Evolutionary conservation across 2,888 invertebrate species (phyloP), one percentile per base, ranked within the genome.

Genomic region (Drosophila picticornis): DNA sequence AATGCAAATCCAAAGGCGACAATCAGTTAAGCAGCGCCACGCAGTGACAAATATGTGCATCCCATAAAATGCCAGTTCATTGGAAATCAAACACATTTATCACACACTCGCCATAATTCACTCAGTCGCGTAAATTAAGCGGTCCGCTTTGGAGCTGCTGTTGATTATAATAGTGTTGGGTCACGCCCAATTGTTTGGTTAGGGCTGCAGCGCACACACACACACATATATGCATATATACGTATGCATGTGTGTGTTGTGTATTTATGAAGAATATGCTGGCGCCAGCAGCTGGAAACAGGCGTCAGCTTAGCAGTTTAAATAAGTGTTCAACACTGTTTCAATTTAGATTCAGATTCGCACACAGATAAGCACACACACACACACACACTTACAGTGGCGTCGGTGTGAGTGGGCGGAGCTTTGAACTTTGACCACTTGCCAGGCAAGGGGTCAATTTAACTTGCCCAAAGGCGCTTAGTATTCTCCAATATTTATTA

Each of bases 71-170:
- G 74, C 19, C 53, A 74, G 74, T 80, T 85, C 85, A 83, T 83
- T 86, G 85, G 88, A 85, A 85, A 85, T 88, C 85, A 85, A 86
- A 85, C 82, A 77, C 81, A 85, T 88, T 88, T 77, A 85, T 85
- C 86, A 77, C 67, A 70, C 66, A 66, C 55, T 60, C 71, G 66
- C 65, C 77, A 85, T 85, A 83, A 85, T 69, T 88, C 85, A 83
- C 66, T 73, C 80, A 58, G 55, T 53, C 59, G 77, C 72, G 74
- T 58, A 60, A 81, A 85, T 83, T 73, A 73, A 85, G 65, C 50
- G 58, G 43, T 13, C 46, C 38, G 60, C 56, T 51, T 53, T 51
- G 46, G 34, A 34, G 36, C 53, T 57, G 69, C 36, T 46, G 22
- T 25, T 60, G 32, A 13, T 13, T 55, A 25, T 57, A 29, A 27